These are phyloP conservation scores for Aelia acuminata DNA, from an alignment of 2,888 invertebrate species.

Conservation along the genomic window DNA sequence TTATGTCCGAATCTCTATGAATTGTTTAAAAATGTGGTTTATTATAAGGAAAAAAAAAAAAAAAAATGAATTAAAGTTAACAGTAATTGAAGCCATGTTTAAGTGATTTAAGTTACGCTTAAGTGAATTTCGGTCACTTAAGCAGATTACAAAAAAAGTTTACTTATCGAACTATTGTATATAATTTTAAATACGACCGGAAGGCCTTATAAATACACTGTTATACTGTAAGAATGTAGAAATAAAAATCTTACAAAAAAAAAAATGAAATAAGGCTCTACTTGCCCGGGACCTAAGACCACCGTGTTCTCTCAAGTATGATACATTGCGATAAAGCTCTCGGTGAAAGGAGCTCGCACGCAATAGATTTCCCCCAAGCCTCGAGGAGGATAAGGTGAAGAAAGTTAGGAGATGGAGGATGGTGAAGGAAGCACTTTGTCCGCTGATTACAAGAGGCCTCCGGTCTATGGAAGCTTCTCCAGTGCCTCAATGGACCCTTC, in stretches of 20 bases:
- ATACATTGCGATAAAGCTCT: background rate
- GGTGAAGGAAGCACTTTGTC: background rate
- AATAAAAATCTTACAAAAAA: background rate
- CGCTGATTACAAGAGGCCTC: slow-evolving; percentile 18
- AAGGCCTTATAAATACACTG: background rate
- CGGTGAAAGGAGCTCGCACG: background rate
- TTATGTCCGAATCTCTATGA: too few relatives aligned
- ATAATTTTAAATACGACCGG: background rate
- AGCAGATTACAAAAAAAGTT: too few relatives aligned
- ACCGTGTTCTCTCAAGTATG: background rate
- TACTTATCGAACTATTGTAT: too few relatives aligned
- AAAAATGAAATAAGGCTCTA: too few relatives aligned
- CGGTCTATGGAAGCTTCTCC: background rate
- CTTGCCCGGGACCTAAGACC: background rate
- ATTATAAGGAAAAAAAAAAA: too few relatives aligned
- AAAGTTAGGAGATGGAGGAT: slow-evolving; percentile 1
- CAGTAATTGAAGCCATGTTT: too few relatives aligned
- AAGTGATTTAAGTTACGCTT: too few relatives aligned
- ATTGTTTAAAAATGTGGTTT: too few relatives aligned
- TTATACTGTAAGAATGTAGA: background rate
- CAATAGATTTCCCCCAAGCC: background rate
- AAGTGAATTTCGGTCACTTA: too few relatives aligned
- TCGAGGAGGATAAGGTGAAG: slow-evolving; percentile 13
- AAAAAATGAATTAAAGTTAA: too few relatives aligned
- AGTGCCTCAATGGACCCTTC: background rate